Percentiles rank a stretch among this genome's conserved stretches.
These are phyloP conservation scores for Sipunculus nudus DNA, from an alignment of 2,888 invertebrate genomes.

Conservation along the genomic window DNA sequence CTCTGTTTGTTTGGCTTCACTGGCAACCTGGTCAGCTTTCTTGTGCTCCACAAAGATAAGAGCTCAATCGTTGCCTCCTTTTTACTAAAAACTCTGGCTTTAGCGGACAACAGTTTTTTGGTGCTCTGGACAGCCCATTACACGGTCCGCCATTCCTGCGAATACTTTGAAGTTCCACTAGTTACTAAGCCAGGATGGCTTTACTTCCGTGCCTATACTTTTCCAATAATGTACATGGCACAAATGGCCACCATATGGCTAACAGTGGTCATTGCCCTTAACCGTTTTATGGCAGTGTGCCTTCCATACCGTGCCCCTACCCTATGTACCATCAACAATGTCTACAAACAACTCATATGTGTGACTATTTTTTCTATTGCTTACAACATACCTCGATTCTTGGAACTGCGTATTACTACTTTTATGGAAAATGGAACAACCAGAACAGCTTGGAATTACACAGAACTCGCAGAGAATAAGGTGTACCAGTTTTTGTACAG, in stretches of 20 bases:
- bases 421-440: conserved; percentile 13
- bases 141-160: conserved; percentile 20
- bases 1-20: conserved; percentile 27
- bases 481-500: too few species aligned
- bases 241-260: conserved; percentile 36
- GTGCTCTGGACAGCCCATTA: conserved; percentile 37
- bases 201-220: conserved; percentile 24
- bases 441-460: conserved; percentile 20
- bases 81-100: conserved; percentile 34
- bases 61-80: conserved; percentile 34
- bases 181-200: conserved; percentile 17
- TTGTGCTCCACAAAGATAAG: conserved; percentile 26
- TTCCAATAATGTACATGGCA: not conserved
- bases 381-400: conserved; percentile 39
- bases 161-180: not conserved
- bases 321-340: conserved; percentile 35
- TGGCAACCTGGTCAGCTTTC: conserved; percentile 32
- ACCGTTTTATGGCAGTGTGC: conserved; percentile 43
- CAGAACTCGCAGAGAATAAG: too few species aligned
- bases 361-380: conserved; percentile 32
- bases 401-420: too few species aligned
- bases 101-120: conserved; percentile 36
- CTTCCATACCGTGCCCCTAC: conserved; percentile 37
- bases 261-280: conserved; percentile 39
- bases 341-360: conserved; percentile 30